Conservation (phyloP, 2,113 vertebrate species). For the Cinclus cinclus region DNA sequence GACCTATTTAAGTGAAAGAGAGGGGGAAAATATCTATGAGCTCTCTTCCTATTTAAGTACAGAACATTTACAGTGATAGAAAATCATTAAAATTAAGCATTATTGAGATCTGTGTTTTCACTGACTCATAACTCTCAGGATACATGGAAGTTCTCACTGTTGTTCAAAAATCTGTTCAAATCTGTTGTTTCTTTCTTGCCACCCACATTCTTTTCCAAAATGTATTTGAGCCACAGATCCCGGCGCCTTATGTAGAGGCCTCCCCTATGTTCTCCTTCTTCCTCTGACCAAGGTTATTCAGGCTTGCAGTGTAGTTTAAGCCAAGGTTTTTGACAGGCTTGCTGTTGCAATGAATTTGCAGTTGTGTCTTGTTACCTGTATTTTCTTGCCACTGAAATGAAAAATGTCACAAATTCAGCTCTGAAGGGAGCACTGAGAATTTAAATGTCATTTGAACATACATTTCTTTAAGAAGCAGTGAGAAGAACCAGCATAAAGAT, state of each 20-base stretch:
- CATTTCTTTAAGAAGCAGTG: not conserved
- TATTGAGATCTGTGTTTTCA: not conserved
- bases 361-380: not conserved
- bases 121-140: not conserved
- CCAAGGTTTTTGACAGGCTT: not conserved
- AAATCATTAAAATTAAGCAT: not conserved
- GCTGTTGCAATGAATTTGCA: not conserved
- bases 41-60: not conserved
- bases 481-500: not conserved
- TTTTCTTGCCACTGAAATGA: not conserved
- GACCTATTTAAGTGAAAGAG: constrained; percentile 45
- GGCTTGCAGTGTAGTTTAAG: not conserved
- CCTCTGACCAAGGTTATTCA: not conserved
- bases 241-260: not conserved
- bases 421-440: not conserved
- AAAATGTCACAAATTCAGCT: not conserved
- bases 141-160: not conserved
- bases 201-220: not conserved
- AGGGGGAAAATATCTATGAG: rapidly evolving
- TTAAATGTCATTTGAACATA: not conserved
- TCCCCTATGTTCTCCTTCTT: not conserved
- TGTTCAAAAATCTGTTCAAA: not conserved
- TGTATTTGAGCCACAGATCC: not conserved
- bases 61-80: not conserved
- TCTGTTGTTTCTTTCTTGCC: not conserved